Base-by-base conservation (phyloP, 64 coral and sea anemone species). In the Pachyseris speciosa region DNA sequence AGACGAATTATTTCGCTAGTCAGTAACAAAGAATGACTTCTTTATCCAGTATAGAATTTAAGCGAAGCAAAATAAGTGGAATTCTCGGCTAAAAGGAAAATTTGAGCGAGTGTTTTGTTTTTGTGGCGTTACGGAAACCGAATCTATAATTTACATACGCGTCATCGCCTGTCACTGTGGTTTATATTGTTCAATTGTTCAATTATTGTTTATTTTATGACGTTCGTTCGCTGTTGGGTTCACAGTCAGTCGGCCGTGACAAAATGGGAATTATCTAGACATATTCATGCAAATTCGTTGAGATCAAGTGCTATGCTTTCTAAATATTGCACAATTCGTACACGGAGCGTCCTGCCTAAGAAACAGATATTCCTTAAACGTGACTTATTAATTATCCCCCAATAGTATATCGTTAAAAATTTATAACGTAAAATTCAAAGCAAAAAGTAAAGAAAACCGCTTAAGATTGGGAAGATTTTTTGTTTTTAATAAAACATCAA, bases 171-270 rank as follows among this genome's bases (percentile, higher is more conserved):
- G 77, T 81, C 77, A 81, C 51, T n/a, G 52, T 81, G 51, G 77
- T 60, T 76, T 27, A 81, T 81, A 81, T 81, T 81, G 77, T 81
- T 37, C 77, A 81, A 81, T 81, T 81, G 77, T 81, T 81, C 77
- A 81, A 81, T 81, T 61, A 61, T 61, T 81, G 77, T 81, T 81
- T 81, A 37, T 40, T 81, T 58, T 81, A 81, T 81, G 77, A 81
- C 77, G 77, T 81, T 63, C 32, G 55, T 81, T 81, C 77, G 27
- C 75, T 81, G 77, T 36, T 81, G 77, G 77, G 53, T 25, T 31
- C 50, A 61, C 51, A 41, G 77, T 63, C 52, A 53, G 77, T 81
- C 53, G 53, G 33, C 77, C 77, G 77, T 81, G 77, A 81, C 77
- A 37, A 63, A 58, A 40, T 33, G 55, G 1, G 52, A 81, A 81